phyloP scores from a whole-genome alignment of 23 tunicate species.

The Pegea sp. region DNA sequence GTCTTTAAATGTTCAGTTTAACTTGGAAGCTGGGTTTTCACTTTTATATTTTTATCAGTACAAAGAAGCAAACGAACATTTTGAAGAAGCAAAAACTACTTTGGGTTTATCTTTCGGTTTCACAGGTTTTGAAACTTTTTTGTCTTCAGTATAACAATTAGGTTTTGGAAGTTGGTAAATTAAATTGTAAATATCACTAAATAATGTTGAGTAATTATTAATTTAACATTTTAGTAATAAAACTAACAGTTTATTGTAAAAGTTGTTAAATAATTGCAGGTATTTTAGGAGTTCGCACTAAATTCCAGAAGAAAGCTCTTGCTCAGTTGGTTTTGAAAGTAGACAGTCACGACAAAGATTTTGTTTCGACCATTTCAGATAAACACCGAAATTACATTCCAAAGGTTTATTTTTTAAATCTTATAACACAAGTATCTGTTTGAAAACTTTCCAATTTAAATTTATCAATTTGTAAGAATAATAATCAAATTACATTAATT shows the following conservation, averaged over 20 bases:
- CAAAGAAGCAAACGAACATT: conserved; percentile 40
- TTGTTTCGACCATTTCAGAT: background rate
- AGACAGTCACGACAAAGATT: conserved; percentile 4
- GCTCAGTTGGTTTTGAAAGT: conserved; percentile 41
- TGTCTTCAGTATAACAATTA: too few species aligned
- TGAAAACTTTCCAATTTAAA: too few species aligned
- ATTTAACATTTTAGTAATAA: conserved; percentile 2
- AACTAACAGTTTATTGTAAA: too few species aligned
- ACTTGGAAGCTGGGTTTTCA: conserved; percentile 38
- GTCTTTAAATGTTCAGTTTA: conserved; percentile 24
- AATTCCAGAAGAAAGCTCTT: conserved; percentile 58
- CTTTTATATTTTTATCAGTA: conserved; percentile 54
- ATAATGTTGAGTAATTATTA: too few species aligned
- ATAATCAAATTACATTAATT: too few species aligned
- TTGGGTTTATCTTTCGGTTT: conserved; percentile 28
- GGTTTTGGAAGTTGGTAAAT: too few species aligned
- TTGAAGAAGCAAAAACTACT: conserved; percentile 21
- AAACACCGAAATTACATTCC: background rate
- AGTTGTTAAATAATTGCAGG: too few species aligned
- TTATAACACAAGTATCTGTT: too few species aligned
- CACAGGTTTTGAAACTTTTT: too few species aligned
- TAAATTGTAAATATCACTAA: too few species aligned
- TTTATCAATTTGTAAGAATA: too few species aligned
- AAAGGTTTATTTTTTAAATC: too few species aligned
- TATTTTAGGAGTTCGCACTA: conserved; percentile 67